Conservation (phyloP, 1,140 invertebrate species). For the Macrosteles quadrilineatus region DNA sequence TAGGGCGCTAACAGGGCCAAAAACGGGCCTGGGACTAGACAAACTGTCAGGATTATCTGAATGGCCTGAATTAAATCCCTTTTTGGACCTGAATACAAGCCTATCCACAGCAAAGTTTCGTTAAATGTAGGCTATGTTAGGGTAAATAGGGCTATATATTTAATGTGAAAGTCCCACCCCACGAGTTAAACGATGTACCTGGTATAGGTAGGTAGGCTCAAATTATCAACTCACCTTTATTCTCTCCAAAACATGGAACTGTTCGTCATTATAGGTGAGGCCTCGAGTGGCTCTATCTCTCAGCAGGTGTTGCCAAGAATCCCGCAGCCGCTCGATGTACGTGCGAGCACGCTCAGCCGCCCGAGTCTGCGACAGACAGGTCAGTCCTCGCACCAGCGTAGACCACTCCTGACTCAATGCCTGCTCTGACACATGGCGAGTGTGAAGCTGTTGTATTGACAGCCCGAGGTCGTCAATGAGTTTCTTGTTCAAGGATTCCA, state of each 20-base stretch:
- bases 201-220: no score
- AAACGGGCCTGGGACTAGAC: no score
- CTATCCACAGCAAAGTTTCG: no score
- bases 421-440: slow-evolving; percentile 57
- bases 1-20: no score
- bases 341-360: slow-evolving; percentile 71
- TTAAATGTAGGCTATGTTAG: no score
- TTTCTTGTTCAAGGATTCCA: slow-evolving; percentile 51
- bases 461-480: slow-evolving; percentile 52
- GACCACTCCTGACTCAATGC: slow-evolving; percentile 71
- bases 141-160: no score
- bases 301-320: slow-evolving; percentile 90
- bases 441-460: slow-evolving; percentile 59
- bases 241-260: slow-evolving; percentile 89
- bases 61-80: no score
- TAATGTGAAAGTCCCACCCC: no score
- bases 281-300: slow-evolving; percentile 81
- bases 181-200: no score
- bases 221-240: no score
- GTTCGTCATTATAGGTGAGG: slow-evolving; percentile 89
- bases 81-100: no score
- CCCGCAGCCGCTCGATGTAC: slow-evolving; percentile 75
- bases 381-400: slow-evolving; percentile 63
- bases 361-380: slow-evolving; percentile 64
- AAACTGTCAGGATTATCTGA: no score